Conservation (phyloP, 2,888 invertebrate species). For the Troides helena region DNA sequence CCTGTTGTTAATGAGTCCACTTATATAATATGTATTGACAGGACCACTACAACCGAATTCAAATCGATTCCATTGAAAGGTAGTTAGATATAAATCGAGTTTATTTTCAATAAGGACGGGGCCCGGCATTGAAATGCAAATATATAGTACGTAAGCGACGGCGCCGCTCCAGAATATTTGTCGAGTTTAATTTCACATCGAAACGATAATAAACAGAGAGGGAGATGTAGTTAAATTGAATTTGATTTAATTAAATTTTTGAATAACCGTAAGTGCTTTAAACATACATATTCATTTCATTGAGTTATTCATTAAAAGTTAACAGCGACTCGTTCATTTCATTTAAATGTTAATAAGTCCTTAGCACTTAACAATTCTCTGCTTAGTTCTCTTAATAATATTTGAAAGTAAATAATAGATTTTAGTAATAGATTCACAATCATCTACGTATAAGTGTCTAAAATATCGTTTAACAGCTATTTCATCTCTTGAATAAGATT, state of each 20-base stretch:
- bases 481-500: too few relatives aligned
- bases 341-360: too few relatives aligned
- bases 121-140: slow-evolving; percentile 47
- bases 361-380: neutral
- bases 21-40: slow-evolving; percentile 3
- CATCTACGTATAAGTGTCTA: too few relatives aligned
- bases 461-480: too few relatives aligned
- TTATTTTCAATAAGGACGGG: slow-evolving; percentile 40
- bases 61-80: slow-evolving; percentile 19
- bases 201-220: neutral
- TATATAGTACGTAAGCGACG: slow-evolving; percentile 35
- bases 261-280: neutral
- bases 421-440: too few relatives aligned
- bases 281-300: too few relatives aligned
- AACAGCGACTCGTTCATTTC: too few relatives aligned
- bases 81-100: slow-evolving; percentile 25
- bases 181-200: slow-evolving; percentile 25
- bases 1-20: neutral
- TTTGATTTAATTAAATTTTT: slow-evolving; percentile 1
- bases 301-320: too few relatives aligned
- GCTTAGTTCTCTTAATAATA: too few relatives aligned
- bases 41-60: slow-evolving; percentile 2
- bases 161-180: slow-evolving; percentile 41
- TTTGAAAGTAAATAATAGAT: too few relatives aligned
- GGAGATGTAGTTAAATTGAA: neutral